Evolutionary conservation across 1,140 invertebrate genomes (phyloP), one percentile per base, ranked within the genome.

Genomic region (Aphelenchoides fujianensis): DNA sequence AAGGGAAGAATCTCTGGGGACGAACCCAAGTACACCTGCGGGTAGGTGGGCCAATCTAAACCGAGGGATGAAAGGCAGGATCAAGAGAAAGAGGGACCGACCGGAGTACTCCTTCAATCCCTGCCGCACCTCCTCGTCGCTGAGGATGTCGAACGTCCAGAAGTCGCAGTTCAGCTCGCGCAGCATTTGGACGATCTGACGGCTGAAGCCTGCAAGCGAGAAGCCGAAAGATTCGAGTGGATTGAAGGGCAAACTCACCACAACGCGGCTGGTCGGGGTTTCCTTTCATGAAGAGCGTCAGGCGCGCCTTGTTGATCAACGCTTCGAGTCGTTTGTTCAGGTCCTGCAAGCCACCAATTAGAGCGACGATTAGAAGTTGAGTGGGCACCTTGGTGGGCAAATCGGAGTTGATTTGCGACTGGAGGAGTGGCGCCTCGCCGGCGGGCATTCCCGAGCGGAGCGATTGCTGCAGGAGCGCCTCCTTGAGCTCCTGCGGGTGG

Each of bases 231-330:
- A 48, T 16, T 48, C 23, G 41, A 68, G 30, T 64, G 52, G 37
- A 69, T 61, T 16, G 37, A 32, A 72, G 68, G 32, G 71, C 59
- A 63, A n/a, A 79, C 80, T 74, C 82, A 88, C 89, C 95, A 88
- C 96, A 99, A 80, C 90, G 89, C 0, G 95, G 95, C 64, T 86
- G 86, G 34, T 89, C 86, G 2, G 90, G 90, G 79, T 89, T 89
- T 48, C 96, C 96, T 87, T 99, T 99, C 93, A 99, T 98, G 84
- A 99, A 98, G 1, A 98, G 86, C 92, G 98, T 96, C 0, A 97
- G 89, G 30, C 90, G 89, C 7, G 90, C 88, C 82, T 89, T 88
- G 83, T 92, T 94, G 37, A 95, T 91, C 1, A 98, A 86, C 23
- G 87, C 87, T 83, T 92, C 92, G 2, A 83, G 68, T 1, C 81